A percentile compares a stretch with the other conserved stretches of the same genome.
These are phyloP conservation scores for Hydrocynus forskahlii DNA, from an alignment of 2,797 vertebrate species.

Conservation along the genomic window DNA sequence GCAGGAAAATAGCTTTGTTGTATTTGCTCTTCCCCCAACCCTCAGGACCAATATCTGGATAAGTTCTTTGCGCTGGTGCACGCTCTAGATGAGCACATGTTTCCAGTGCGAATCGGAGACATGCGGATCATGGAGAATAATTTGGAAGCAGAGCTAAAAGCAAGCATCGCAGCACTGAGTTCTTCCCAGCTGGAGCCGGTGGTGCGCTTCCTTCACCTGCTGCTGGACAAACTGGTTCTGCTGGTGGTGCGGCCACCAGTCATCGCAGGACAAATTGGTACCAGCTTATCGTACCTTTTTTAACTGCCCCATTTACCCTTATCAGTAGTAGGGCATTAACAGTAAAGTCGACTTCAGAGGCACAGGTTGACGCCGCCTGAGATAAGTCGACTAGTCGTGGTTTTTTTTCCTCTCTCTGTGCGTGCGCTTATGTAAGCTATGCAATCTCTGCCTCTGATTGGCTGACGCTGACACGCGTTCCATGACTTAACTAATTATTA, in stretches of 20 bases:
- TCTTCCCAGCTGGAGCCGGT: conserved; percentile 96
- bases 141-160: conserved; percentile 94
- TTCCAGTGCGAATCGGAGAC: conserved; percentile 96
- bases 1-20: background rate
- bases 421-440: too few relatives aligned
- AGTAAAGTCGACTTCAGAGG: too few relatives aligned
- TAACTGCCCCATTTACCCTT: background rate
- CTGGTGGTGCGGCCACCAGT: conserved; percentile 95
- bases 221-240: conserved; percentile 96
- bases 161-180: conserved; percentile 92
- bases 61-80: conserved; percentile 98
- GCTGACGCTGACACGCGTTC: too few relatives aligned
- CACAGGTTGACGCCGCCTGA: too few relatives aligned
- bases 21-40: background rate
- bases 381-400: too few relatives aligned
- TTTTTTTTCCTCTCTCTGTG: too few relatives aligned
- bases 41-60: conserved; percentile 96
- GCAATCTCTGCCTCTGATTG: too few relatives aligned
- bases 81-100: conserved; percentile 98
- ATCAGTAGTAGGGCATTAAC: background rate
- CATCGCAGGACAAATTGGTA: conserved; percentile 98
- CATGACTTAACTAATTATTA: too few relatives aligned
- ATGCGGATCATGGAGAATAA: conserved; percentile 99
- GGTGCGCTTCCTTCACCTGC: conserved; percentile 96
- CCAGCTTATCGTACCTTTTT: background rate